These are phyloP conservation scores for Rhabdomys pumilio DNA, from an alignment of 2,797 vertebrate species.

Conservation along the genomic window DNA sequence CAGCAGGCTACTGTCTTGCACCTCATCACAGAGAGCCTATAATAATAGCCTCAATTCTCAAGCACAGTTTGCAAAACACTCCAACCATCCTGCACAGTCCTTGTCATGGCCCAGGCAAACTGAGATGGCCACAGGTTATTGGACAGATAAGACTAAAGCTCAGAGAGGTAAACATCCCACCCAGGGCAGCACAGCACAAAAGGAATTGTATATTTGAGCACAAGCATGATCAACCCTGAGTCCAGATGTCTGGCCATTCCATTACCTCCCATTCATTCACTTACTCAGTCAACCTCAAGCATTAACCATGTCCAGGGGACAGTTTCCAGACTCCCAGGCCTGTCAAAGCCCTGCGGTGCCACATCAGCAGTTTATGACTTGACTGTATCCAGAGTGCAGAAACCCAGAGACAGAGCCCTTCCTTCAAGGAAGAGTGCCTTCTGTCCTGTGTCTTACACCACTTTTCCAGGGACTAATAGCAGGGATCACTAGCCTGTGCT, in stretches of 20 bases:
- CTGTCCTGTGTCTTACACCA: background rate
- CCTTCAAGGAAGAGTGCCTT: background rate
- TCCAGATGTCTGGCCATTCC: background rate
- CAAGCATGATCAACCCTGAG: background rate
- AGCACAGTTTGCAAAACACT: background rate
- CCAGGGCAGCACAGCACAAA: background rate
- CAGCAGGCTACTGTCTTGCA: accelerated
- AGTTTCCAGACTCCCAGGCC: background rate
- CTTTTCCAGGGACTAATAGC: conserved; percentile 6
- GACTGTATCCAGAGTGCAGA: background rate
- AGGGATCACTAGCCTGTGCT: background rate
- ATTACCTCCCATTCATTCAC: background rate
- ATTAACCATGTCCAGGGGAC: background rate
- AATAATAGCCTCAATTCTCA: no score
- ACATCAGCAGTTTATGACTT: background rate
- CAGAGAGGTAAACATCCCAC: background rate
- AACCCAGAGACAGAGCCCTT: background rate
- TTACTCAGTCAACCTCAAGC: background rate
- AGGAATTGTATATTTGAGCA: background rate
- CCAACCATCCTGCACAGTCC: background rate
- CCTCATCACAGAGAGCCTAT: background rate
- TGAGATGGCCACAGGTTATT: background rate
- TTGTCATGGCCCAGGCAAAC: background rate
- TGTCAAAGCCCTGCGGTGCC: background rate
- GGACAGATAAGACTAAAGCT: background rate